Conservation (phyloP, 2,113 vertebrate species). For the Amazona guildingii region DNA sequence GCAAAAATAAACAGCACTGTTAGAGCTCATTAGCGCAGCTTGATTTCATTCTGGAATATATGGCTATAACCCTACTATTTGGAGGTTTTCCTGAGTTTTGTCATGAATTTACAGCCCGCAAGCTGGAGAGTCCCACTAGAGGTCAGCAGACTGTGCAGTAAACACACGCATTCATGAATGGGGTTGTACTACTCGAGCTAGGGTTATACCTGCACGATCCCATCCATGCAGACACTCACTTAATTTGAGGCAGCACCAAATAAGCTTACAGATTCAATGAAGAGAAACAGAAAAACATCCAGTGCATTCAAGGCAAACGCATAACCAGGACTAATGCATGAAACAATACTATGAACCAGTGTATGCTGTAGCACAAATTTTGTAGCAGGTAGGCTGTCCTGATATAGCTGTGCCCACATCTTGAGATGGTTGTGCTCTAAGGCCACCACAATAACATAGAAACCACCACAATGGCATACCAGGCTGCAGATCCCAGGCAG, state of each 20-base stretch:
- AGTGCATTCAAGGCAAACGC: background rate
- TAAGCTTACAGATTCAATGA: fast-evolving
- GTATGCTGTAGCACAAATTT: background rate
- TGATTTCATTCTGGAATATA: background rate
- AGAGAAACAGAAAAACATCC: background rate
- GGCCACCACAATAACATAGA: background rate
- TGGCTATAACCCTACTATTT: fast-evolving
- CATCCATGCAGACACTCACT: fast-evolving
- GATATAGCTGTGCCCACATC: background rate
- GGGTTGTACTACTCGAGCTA: fast-evolving
- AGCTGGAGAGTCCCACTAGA: background rate
- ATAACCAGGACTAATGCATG: background rate
- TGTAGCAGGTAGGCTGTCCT: background rate
- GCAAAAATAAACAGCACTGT: constrained; percentile 33
- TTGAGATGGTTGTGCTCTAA: background rate
- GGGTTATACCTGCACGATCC: fast-evolving
- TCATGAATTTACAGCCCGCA: fast-evolving
- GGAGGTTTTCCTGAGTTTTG: background rate
- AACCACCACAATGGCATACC: fast-evolving
- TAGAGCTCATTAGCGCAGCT: background rate
- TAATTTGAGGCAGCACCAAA: too few relatives aligned
- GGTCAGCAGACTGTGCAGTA: constrained; percentile 42
- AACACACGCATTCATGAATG: fast-evolving
- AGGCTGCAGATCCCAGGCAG: background rate
- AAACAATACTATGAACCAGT: background rate